phyloP scores from a whole-genome alignment of 2,113 vertebrate species.

The Pipa parva region DNA sequence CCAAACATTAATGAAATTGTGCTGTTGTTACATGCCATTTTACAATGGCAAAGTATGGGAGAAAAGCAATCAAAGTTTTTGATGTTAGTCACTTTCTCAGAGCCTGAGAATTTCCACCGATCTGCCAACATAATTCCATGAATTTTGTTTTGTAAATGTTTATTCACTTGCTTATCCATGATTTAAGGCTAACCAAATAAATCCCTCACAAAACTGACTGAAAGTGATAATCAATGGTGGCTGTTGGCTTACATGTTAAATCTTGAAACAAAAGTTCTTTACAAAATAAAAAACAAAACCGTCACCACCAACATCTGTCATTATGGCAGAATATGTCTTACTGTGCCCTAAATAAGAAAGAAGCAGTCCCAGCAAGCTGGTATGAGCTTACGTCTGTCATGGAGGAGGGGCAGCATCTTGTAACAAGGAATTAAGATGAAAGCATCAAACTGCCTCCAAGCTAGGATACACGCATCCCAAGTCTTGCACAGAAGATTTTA shows the following conservation, averaged over 20 bases:
- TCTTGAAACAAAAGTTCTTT: too few species aligned
- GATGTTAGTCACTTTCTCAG: conserved; percentile 72
- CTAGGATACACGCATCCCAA: too few species aligned
- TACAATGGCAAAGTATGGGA: conserved; percentile 80
- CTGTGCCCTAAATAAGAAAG: conserved; percentile 44
- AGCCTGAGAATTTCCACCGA: conserved; percentile 61
- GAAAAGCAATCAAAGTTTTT: conserved; percentile 84
- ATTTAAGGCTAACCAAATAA: conserved; percentile 27
- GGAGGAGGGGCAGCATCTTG: conserved; percentile 54
- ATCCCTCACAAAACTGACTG: too few species aligned
- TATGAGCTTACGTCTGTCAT: conserved; percentile 42
- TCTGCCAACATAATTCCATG: conserved; percentile 63
- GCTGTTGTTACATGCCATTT: conserved; percentile 83
- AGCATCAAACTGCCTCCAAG: too few species aligned
- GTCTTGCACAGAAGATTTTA: too few species aligned
- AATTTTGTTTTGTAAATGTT: conserved; percentile 65
- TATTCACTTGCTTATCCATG: conserved; percentile 74
- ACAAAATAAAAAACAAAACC: too few species aligned
- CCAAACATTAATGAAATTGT: conserved; percentile 85
- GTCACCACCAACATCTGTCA: too few species aligned
- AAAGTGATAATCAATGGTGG: too few species aligned
- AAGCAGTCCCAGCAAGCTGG: conserved; percentile 44
- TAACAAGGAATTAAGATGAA: conserved; percentile 55
- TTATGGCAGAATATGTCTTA: too few species aligned
- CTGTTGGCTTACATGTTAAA: too few species aligned